Conservation (phyloP, 1,140 invertebrate species). For the Bombus waltoni region DNA sequence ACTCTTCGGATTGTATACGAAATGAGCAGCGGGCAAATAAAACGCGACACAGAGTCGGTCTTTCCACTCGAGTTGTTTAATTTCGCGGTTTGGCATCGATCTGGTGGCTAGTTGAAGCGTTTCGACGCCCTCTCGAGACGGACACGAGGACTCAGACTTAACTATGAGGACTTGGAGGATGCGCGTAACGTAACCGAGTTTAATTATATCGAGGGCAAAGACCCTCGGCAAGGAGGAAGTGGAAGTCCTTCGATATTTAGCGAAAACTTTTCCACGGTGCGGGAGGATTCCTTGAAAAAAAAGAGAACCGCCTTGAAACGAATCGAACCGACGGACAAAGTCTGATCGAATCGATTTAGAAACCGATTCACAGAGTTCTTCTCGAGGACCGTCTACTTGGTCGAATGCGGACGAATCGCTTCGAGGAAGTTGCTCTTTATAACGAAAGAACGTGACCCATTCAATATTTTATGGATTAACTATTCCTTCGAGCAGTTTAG, state of each 20-base stretch:
- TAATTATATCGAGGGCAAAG: constrained; percentile 17
- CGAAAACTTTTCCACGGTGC: background rate
- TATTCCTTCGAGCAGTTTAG: background rate
- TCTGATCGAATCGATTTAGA: background rate
- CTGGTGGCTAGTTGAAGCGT: background rate
- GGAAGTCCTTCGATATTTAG: constrained; percentile 18
- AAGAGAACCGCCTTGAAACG: background rate
- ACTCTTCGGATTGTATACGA: background rate
- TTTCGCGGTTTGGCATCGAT: constrained; percentile 22
- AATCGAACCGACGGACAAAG: background rate
- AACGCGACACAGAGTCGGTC: background rate
- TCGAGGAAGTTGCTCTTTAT: background rate
- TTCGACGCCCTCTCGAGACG: constrained; percentile 15
- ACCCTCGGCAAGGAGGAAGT: background rate
- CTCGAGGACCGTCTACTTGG: no score
- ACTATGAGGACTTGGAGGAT: background rate
- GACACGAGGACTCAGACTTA: background rate
- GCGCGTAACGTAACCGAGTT: constrained; percentile 5
- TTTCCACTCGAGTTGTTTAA: constrained; percentile 15
- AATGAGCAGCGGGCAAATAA: constrained; percentile 19
- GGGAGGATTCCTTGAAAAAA: background rate
- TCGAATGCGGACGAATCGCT: background rate
- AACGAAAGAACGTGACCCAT: background rate
- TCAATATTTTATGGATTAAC: background rate
- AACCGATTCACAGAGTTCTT: background rate